Conservation (phyloP, 2,888 invertebrate species). For the Girardia tigrina region DNA sequence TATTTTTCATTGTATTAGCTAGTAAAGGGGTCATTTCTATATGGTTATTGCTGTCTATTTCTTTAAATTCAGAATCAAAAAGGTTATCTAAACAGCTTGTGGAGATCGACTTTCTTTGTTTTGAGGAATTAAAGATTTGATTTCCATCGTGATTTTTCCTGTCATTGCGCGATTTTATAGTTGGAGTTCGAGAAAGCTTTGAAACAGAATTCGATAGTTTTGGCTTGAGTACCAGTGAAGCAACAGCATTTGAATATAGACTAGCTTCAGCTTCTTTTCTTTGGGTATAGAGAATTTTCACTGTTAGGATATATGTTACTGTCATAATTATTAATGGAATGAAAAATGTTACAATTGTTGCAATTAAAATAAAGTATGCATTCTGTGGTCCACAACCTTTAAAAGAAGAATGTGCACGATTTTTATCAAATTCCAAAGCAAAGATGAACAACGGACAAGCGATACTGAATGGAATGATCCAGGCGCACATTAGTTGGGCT, state of each 20-base stretch:
- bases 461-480: constrained; percentile 40
- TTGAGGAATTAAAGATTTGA: background rate
- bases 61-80: background rate
- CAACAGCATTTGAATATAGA: constrained; percentile 27
- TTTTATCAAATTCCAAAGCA: constrained; percentile 34
- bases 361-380: constrained; percentile 39
- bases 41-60: background rate
- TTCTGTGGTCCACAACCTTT: constrained; percentile 41
- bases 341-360: constrained; percentile 40
- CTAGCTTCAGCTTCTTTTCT: constrained; percentile 33
- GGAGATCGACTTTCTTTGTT: background rate
- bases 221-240: background rate
- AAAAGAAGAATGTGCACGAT: constrained; percentile 34
- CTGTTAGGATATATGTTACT: constrained; percentile 40
- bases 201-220: background rate
- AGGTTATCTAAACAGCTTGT: background rate
- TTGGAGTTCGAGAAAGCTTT: background rate
- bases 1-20: background rate
- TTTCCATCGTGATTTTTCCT: background rate
- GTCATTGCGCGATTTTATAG: background rate
- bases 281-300: constrained; percentile 38
- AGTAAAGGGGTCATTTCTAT: background rate
- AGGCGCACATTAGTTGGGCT: constrained; percentile 39
- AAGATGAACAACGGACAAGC: constrained; percentile 40
- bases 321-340: constrained; percentile 41